Conservation (phyloP, 2,888 invertebrate species). For the Agriotes lineatus region DNA sequence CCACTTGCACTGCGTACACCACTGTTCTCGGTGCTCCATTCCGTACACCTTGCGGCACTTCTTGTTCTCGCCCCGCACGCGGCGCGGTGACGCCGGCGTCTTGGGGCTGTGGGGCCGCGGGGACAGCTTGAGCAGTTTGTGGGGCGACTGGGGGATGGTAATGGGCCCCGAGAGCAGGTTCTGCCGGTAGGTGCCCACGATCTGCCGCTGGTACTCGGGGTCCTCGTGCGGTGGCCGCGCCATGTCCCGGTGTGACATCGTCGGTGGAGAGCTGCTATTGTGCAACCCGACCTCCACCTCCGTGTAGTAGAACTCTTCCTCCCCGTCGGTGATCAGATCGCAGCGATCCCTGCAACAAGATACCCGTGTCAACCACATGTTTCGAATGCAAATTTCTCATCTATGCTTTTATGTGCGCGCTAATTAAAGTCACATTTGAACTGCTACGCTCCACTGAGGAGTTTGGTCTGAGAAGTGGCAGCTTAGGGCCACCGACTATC, state of each 20-base stretch:
- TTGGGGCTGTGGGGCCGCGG: conserved; percentile 65
- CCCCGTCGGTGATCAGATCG: conserved; percentile 76
- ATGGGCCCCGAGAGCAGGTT: conserved; percentile 63
- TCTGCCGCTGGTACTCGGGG: conserved; percentile 89
- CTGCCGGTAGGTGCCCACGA: conserved; percentile 75
- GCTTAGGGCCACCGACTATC: too few species aligned
- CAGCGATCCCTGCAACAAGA: conserved; percentile 64
- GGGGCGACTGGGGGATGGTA: conserved; percentile 63
- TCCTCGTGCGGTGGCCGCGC: conserved; percentile 94
- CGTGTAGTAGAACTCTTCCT: conserved; percentile 94
- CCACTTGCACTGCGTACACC: conserved; percentile 99
- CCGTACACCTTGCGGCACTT: conserved; percentile 98
- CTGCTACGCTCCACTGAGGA: too few species aligned
- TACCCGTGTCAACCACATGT: too few species aligned
- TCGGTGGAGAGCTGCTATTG: conserved; percentile 80
- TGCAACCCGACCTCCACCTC: conserved; percentile 79
- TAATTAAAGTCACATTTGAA: too few species aligned
- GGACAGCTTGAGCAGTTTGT: conserved; percentile 63
- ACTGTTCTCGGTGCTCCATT: conserved; percentile 95
- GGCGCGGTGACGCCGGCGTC: conserved; percentile 81
- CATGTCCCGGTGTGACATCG: conserved; percentile 93
- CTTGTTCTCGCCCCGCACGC: conserved; percentile 92
- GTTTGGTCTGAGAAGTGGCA: too few species aligned
- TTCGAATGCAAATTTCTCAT: too few species aligned
- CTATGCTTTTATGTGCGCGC: too few species aligned